Evolutionary conservation across 2,888 invertebrate species (phyloP), one percentile per base, ranked within the genome.

Genomic region (Caenorhabditis angaria): DNA sequence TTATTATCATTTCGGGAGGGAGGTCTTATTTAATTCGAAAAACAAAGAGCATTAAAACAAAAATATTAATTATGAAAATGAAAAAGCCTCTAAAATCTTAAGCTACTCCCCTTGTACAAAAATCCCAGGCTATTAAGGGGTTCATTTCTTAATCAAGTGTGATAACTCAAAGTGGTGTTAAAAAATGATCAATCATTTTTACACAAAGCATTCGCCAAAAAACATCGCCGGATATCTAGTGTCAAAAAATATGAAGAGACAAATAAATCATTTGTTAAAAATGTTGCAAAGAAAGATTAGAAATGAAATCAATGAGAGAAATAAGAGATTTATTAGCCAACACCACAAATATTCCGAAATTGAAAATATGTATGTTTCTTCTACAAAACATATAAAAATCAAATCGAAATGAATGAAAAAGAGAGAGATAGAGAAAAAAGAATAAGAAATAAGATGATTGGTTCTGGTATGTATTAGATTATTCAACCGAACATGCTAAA

Each of bases 391-490:
- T n/a, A 41, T 18, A 18, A 41, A 41, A 41, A 41, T 18, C 41
- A 41, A 41, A 18, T 41, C 41, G 41, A 41, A 41, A 41, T 41
- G 41, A 6, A 41, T 18, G 41, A 41, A 41, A 41, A 18, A 18
- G 18, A 18, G 41, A 18, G 41, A 18, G 5, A 14, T n/a, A 41
- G 41, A 14, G 14, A 41, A 41, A 18, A 41, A 14, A 41, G 18
- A 14, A 41, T 12, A 41, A 18, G 18, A 18, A 41, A 41, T 18
- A 41, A 41, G 41, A 41, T 41, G 41, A 41, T 41, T 41, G 41
- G 41, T 50, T 50, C 28, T 25, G 54, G 27, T 54, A 54, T 54
- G 54, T 27, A 54, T 54, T 54, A 25, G 54, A 54, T 54, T 28
- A 54, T 22, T 24, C 54, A 54, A 27, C 22, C 24, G 54, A 28